A percentile compares a stretch with the other conserved stretches of the same genome.
These are phyloP conservation scores for Lepidonotus clava DNA, from an alignment of 2,888 invertebrate species.

Conservation along the genomic window DNA sequence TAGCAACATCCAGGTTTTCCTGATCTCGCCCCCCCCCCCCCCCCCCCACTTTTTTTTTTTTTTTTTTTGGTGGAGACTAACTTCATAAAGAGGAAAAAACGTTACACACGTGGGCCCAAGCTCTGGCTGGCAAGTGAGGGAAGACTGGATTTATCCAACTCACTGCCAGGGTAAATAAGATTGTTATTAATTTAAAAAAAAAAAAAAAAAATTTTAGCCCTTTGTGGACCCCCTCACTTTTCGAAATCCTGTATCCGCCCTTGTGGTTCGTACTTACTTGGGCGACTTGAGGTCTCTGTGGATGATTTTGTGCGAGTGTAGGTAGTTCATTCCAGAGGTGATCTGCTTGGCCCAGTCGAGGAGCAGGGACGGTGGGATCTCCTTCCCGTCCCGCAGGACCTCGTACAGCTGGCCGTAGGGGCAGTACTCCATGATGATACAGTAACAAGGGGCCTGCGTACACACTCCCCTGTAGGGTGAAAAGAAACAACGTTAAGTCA, in stretches of 20 bases:
- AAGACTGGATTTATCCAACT: no score
- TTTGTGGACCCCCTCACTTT: not conserved
- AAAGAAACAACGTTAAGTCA: no score
- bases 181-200: no score
- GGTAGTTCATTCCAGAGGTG: conserved; percentile 96
- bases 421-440: conserved; percentile 99
- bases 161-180: no score
- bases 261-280: conserved; percentile 87
- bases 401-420: conserved; percentile 96
- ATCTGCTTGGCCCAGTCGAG: conserved; percentile 97
- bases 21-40: no score
- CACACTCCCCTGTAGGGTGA: conserved; percentile 92
- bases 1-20: no score
- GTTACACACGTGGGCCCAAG: no score
- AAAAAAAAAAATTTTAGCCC: no score
- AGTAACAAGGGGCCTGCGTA: conserved; percentile 93
- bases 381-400: conserved; percentile 90
- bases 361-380: conserved; percentile 91
- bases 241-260: not conserved
- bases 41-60: no score
- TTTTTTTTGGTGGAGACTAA: no score
- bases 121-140: no score
- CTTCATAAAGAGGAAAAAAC: no score
- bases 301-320: conserved; percentile 97
- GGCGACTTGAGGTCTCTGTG: conserved; percentile 99